phyloP scores from a whole-genome alignment of 2,113 vertebrate genomes.

The Microcebus lehilahytsara region DNA sequence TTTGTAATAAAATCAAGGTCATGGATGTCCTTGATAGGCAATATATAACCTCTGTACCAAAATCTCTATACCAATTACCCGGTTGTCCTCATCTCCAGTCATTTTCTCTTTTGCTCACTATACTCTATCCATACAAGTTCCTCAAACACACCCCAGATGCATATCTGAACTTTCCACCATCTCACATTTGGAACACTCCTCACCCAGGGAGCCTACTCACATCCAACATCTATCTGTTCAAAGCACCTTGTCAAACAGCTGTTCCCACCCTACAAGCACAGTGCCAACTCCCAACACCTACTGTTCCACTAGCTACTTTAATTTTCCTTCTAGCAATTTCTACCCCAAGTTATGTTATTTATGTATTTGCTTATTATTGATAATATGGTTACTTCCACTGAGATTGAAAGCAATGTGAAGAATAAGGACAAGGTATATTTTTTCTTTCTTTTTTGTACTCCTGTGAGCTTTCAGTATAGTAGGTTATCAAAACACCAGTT shows the following conservation, averaged over 20 bases:
- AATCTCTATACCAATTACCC: neutral
- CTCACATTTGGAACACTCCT: neutral
- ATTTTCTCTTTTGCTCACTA: neutral
- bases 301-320: neutral
- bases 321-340: neutral
- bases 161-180: neutral
- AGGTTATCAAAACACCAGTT: neutral
- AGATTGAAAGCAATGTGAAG: neutral
- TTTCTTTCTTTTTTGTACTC: neutral
- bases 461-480: neutral
- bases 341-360: neutral
- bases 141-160: neutral
- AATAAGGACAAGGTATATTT: neutral
- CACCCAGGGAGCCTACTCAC: neutral
- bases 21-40: neutral
- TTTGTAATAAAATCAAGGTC: neutral
- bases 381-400: neutral
- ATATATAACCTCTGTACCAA: neutral
- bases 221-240: neutral
- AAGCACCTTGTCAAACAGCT: neutral
- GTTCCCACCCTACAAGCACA: no score
- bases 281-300: neutral
- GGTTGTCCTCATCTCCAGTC: neutral
- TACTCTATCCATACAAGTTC: neutral
- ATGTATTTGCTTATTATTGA: neutral